Base-by-base conservation (phyloP, 2,113 vertebrate species). In the Recurvirostra avosetta region DNA sequence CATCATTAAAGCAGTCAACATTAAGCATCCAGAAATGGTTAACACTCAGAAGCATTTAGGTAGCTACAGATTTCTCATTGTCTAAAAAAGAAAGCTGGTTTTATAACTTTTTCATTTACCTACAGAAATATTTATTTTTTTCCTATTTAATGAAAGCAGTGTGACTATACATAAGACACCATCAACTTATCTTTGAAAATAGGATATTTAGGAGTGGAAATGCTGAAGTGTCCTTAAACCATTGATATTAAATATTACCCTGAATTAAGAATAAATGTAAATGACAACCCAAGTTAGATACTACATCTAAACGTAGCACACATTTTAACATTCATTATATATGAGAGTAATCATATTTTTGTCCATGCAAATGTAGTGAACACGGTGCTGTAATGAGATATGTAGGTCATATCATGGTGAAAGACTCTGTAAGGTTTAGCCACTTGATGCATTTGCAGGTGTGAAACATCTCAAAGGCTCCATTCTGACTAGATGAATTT, bases 381-480 rank as follows among this genome's bases (percentile, higher is more conserved):
- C 15, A 36, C 29, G 50, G 47, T 34, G 32, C 55, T 88, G 32
- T 62, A 96, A 85, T 72, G 62, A 93, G 56, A 88, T 73, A 94
- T 45, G n/a, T 91, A 83, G 78, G 88, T 86, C 82, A 88, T 65
- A 93, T 43, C 29, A 36, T 58, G 38, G 71, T 55, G 90, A 83
- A 92, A 88, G 81, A 71, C 50, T 85, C 38, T 55, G 55, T 36
- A 74, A 75, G 86, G 63, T 89, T 91, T 88, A 91, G 84, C 34
- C 89, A 95, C 65, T 93, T 94, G 90, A 94, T 85, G 58, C 62
- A 81, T 86, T 93, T 96, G 84, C 82, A 96, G 78, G 90, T 96
- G 96, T 94, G 74, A 96, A 96, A 78, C n/a, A 82, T 91, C 75
- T 93, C 82, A 76, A 95, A 96, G 82, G 34, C 63, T 90, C 45